Conservation (phyloP, 2,797 vertebrate species). For the Hemibagrus guttatus region DNA sequence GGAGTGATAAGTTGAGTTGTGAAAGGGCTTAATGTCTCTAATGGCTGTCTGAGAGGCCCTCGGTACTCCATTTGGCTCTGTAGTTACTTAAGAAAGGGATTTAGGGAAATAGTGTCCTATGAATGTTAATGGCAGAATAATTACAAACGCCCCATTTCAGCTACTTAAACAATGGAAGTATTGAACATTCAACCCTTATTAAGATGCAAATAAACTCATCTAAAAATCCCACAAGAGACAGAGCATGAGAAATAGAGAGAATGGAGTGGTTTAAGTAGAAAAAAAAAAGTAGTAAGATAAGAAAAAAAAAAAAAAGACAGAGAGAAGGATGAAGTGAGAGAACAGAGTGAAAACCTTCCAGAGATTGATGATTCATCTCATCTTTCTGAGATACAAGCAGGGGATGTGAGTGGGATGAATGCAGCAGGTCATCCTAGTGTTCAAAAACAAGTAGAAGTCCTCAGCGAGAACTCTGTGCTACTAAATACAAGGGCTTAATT, state of each 20-base stretch:
- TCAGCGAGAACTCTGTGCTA: conserved; percentile 66
- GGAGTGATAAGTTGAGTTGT: conserved; percentile 77
- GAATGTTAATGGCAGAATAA: conserved; percentile 85
- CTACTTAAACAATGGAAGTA: conserved; percentile 84
- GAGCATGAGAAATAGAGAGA: conserved; percentile 64
- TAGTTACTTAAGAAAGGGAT: conserved; percentile 79
- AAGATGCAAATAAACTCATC: conserved; percentile 86
- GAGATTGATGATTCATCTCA: conserved; percentile 79
- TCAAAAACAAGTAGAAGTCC: conserved; percentile 57
- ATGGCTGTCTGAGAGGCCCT: conserved; percentile 69
- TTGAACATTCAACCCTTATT: conserved; percentile 86
- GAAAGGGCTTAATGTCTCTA: conserved; percentile 60
- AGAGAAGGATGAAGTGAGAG: background rate
- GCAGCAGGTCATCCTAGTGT: conserved; percentile 43
- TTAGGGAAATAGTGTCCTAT: conserved; percentile 79
- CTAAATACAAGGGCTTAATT: conserved; percentile 77
- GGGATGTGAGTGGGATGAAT: conserved; percentile 57
- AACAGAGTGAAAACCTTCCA: conserved; percentile 63
- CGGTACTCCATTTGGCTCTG: conserved; percentile 72
- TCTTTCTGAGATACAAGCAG: conserved; percentile 76
- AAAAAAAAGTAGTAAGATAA: background rate
- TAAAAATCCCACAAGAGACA: conserved; percentile 85
- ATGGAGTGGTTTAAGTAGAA: conserved; percentile 58
- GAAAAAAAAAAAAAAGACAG: conserved; percentile 61
- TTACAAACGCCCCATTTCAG: conserved; percentile 83